Base-by-base conservation (phyloP, 1,140 invertebrate genomes). In the Eumaeus atala region DNA sequence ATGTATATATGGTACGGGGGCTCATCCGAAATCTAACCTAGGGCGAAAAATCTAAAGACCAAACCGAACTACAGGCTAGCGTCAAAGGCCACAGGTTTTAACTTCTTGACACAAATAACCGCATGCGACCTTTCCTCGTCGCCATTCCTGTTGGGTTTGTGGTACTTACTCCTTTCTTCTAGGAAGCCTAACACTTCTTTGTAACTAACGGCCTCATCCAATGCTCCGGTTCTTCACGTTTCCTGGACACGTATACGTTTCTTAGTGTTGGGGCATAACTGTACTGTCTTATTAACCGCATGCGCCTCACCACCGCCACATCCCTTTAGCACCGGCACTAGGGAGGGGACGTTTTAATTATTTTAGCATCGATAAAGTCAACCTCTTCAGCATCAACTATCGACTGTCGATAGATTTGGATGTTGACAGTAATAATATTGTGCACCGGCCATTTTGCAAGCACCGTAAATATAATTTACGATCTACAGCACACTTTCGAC, bases 111-210 rank as follows among this genome's bases (percentile, higher is more conserved):
- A 56, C 63, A 49, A 63, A 59, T 86, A 82, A 86, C 55, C 53
- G 83, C 83, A 84, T 83, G 83, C 63, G 18, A 60, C 81, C 83
- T 68, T 10, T 74, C 77, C 80, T 57, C 6, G 7, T 18, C 47
- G 56, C 74, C 72, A 60, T 78, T 77, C 76, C 73, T 28, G 21
- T 52, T 54, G 58, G 48, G 66, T 77, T 73, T 69, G 69, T 74
- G 71, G 77, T 40, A 35, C 21, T 9, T 18, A 49, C 16, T 40
- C 34, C 12, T 38, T 61, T 63, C 7, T 47, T 44, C 21, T 70
- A 58, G 74, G 70, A 61, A 64, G 61, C 62, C 58, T 83, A 86
- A 86, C 71, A 67, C 36, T 58, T 61, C 40, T 38, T 52, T 54
- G 56, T 54, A 59, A 70, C 56, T 86, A 81, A 84, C 67, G 74